Conservation (phyloP, 2,888 invertebrate genomes). For the Geophilus truncorum region DNA sequence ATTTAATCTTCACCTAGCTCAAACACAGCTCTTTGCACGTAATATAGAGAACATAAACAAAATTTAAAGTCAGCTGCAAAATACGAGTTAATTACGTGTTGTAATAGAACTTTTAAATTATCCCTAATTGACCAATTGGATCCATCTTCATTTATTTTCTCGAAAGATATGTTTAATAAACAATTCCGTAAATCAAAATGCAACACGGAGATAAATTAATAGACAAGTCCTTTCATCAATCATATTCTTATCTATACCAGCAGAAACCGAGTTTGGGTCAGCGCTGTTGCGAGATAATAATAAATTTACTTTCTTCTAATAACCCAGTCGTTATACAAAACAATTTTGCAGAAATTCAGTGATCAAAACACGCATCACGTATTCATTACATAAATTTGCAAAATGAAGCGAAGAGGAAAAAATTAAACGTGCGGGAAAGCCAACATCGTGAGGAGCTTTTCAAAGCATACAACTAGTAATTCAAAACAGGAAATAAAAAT, state of each 20-base stretch:
- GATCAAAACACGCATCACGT: neutral
- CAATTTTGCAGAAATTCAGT: neutral
- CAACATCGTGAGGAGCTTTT: constrained; percentile 7
- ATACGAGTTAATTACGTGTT: neutral
- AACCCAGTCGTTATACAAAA: neutral
- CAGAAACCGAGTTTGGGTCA: neutral
- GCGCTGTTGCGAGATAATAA: neutral
- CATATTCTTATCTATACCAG: neutral
- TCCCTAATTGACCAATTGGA: neutral
- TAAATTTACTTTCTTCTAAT: neutral
- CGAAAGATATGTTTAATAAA: neutral
- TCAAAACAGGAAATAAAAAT: neutral
- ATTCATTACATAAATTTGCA: neutral
- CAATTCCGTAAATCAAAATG: neutral
- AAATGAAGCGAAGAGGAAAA: neutral
- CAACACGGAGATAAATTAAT: neutral
- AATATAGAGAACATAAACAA: neutral
- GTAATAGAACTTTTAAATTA: neutral
- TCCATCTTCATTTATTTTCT: neutral
- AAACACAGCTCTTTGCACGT: neutral
- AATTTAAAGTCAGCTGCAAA: neutral
- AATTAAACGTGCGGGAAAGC: neutral
- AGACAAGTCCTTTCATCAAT: neutral
- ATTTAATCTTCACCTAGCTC: neutral
- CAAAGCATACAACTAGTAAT: neutral